phyloP scores from a whole-genome alignment of 2,113 vertebrate species.

The Boleophthalmus pectinirostris region DNA sequence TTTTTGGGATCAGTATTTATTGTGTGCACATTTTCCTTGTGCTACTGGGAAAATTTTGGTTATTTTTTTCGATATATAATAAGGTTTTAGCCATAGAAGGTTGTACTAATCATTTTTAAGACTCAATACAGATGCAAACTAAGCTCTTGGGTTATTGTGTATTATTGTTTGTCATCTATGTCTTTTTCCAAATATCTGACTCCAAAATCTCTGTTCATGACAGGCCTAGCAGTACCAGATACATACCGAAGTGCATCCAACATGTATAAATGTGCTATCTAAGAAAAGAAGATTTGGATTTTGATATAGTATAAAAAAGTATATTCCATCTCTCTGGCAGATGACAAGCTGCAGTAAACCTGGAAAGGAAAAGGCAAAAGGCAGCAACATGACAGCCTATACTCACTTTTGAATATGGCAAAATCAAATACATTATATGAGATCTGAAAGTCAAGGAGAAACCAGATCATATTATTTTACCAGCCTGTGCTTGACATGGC shows the following conservation, averaged over 20 bases:
- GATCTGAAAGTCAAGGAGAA: neutral
- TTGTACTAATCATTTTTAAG: too few relatives aligned
- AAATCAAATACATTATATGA: neutral
- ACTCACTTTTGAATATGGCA: neutral
- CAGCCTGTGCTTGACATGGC: constrained; percentile 2
- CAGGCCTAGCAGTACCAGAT: neutral
- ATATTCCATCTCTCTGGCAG: neutral
- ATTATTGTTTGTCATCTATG: too few relatives aligned
- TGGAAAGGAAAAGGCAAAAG: neutral
- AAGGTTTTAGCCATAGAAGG: too few relatives aligned
- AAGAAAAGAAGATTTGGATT: neutral
- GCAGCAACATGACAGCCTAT: neutral
- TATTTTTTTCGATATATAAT: too few relatives aligned
- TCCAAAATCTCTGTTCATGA: too few relatives aligned
- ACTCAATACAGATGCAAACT: too few relatives aligned
- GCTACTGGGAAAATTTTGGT: too few relatives aligned
- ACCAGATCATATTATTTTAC: neutral
- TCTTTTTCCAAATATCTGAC: too few relatives aligned
- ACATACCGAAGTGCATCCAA: neutral
- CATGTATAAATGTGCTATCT: too few relatives aligned
- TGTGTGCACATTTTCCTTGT: too few relatives aligned
- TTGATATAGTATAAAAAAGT: neutral
- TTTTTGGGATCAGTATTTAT: too few relatives aligned
- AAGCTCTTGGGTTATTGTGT: too few relatives aligned
- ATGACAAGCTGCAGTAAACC: neutral